Conservation (phyloP, 2,888 invertebrate species). For the Rhorus exstirpatorius region DNA sequence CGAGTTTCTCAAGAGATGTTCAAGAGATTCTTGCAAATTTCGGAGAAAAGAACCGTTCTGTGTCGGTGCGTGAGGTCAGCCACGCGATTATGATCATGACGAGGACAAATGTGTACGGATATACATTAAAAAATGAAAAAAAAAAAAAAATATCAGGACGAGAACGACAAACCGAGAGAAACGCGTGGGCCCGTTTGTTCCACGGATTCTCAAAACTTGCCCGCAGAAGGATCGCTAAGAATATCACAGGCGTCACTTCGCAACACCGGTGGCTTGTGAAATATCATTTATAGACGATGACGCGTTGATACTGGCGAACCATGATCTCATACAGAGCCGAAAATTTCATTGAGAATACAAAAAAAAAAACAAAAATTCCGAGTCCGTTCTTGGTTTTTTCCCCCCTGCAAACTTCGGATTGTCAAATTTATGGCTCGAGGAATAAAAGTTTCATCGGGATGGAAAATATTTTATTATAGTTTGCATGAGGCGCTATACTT, state of each 20-base stretch:
- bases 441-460: too few species aligned
- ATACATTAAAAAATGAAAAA: background rate
- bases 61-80: slow-evolving; percentile 43
- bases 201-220: slow-evolving; percentile 37
- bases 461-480: too few species aligned
- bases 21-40: slow-evolving; percentile 39
- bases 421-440: too few species aligned
- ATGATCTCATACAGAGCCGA: background rate
- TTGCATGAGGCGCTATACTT: too few species aligned
- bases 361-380: too few species aligned
- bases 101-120: slow-evolving; percentile 4
- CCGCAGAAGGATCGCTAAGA: slow-evolving; percentile 24
- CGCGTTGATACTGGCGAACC: slow-evolving; percentile 11
- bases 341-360: too few species aligned
- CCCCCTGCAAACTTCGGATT: too few species aligned
- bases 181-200: slow-evolving; percentile 44
- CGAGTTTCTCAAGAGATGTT: slow-evolving; percentile 18
- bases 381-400: too few species aligned
- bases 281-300: slow-evolving; percentile 66
- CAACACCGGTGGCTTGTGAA: background rate
- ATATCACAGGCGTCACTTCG: background rate
- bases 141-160: slow-evolving; percentile 10
- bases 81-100: slow-evolving; percentile 44
- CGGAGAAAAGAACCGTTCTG: slow-evolving; percentile 58
- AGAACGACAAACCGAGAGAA: slow-evolving; percentile 11